Evolutionary conservation across 2,113 vertebrate genomes (phyloP).

Genomic region (Sinocyclocheilus anshuiensis): DNA sequence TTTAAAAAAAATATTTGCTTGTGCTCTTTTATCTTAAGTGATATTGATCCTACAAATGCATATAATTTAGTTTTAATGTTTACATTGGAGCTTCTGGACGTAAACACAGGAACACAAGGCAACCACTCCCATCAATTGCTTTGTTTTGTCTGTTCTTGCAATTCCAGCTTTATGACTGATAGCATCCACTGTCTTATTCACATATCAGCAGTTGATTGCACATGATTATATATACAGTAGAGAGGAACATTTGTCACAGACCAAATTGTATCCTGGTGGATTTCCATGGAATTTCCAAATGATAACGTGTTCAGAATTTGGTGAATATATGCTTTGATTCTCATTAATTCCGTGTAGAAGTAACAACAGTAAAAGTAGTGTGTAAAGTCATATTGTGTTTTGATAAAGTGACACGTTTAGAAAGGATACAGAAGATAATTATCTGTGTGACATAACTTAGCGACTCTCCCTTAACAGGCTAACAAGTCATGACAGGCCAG

Average conservation of each 20-base stretch:
- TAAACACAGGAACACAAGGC: not conserved
- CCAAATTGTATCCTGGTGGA: not conserved
- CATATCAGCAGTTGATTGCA: not conserved
- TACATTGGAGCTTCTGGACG: not conserved
- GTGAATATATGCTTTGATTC: not conserved
- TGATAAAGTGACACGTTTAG: not conserved
- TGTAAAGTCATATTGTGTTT: not conserved
- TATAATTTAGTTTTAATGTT: not conserved
- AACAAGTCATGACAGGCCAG: slow-evolving; percentile 1
- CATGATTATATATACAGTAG: not conserved
- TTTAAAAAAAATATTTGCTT: not conserved
- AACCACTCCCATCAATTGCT: not conserved
- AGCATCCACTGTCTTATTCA: not conserved
- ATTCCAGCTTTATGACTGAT: slow-evolving; percentile 3
- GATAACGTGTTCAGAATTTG: not conserved
- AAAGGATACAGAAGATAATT: not conserved
- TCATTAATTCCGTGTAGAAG: not conserved
- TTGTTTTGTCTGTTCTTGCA: not conserved
- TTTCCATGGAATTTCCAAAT: not conserved
- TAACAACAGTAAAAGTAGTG: not conserved
- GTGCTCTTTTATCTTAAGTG: not conserved
- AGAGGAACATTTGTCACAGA: not conserved
- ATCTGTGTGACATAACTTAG: not conserved
- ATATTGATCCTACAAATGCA: not conserved
- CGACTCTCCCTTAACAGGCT: not conserved